Percentiles rank a stretch among this genome's conserved stretches.
Conservation (phyloP, 2,113 vertebrate species). For the Chaenogobius annularis region DNA sequence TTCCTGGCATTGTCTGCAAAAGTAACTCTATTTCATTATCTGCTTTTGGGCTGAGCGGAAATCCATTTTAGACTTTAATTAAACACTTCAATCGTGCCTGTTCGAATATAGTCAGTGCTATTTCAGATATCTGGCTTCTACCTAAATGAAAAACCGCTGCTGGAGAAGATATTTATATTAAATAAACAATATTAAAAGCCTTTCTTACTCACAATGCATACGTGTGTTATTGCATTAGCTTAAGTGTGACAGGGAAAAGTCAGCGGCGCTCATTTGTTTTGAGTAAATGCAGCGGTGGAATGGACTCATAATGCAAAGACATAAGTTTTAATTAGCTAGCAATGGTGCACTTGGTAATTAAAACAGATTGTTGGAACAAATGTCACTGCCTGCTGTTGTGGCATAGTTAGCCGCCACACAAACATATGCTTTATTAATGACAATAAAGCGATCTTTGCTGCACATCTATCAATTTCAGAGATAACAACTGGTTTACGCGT, state of each 20-base stretch:
- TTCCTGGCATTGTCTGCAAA: not conserved
- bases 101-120: conserved; percentile 25
- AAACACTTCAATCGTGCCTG: conserved; percentile 37
- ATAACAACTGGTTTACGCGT: not conserved
- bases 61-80: conserved; percentile 48
- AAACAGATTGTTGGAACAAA: conserved; percentile 48
- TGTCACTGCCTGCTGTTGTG: conserved; percentile 31
- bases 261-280: conserved; percentile 34
- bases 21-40: conserved; percentile 28
- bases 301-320: conserved; percentile 55
- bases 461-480: not conserved
- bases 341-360: conserved; percentile 48
- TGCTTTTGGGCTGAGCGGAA: conserved; percentile 35
- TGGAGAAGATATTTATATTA: conserved; percentile 4
- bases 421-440: conserved; percentile 3
- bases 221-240: conserved; percentile 33
- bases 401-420: conserved; percentile 13
- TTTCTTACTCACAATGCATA: conserved; percentile 31
- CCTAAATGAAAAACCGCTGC: conserved; percentile 17
- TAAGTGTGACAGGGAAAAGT: conserved; percentile 7
- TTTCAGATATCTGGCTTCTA: conserved; percentile 31
- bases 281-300: conserved; percentile 26
- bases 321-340: conserved; percentile 54
- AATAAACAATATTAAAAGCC: conserved; percentile 32
- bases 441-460: not conserved